Percentiles rank a stretch among this genome's conserved stretches.
These are phyloP conservation scores for Coecobrya sp. DNA, from an alignment of 2,888 invertebrate species.

Conservation along the genomic window DNA sequence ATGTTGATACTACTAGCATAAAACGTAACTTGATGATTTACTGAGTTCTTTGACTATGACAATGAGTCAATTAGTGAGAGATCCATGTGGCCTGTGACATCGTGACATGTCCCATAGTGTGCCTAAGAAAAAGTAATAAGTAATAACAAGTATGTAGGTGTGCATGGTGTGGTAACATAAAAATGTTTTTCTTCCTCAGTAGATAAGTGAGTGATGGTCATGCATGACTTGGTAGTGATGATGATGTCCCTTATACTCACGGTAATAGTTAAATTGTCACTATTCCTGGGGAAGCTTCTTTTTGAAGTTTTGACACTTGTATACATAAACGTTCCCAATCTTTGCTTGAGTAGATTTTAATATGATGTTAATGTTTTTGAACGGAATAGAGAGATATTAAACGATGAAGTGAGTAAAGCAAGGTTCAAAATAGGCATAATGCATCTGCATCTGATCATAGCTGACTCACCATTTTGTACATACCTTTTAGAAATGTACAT, in stretches of 20 bases:
- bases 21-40: conserved; percentile 71
- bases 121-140: neutral
- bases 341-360: neutral
- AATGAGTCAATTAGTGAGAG: conserved; percentile 80
- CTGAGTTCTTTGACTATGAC: conserved; percentile 58
- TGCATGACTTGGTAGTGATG: neutral
- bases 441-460: too few species aligned
- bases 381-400: neutral
- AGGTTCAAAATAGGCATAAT: neutral
- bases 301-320: conserved; percentile 29
- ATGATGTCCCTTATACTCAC: conserved; percentile 32
- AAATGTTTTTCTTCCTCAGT: neutral
- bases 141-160: too few species aligned
- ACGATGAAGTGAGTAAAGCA: neutral
- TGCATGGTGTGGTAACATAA: neutral
- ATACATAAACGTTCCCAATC: conserved; percentile 2
- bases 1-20: neutral
- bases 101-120: conserved; percentile 61
- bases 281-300: conserved; percentile 16
- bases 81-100: conserved; percentile 78
- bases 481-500: too few species aligned
- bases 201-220: conserved; percentile 28
- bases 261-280: conserved; percentile 67
- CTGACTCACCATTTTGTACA: too few species aligned
- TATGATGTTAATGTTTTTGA: neutral